Base-by-base conservation (phyloP, 2,888 invertebrate species). In the Thereva nobilitata region DNA sequence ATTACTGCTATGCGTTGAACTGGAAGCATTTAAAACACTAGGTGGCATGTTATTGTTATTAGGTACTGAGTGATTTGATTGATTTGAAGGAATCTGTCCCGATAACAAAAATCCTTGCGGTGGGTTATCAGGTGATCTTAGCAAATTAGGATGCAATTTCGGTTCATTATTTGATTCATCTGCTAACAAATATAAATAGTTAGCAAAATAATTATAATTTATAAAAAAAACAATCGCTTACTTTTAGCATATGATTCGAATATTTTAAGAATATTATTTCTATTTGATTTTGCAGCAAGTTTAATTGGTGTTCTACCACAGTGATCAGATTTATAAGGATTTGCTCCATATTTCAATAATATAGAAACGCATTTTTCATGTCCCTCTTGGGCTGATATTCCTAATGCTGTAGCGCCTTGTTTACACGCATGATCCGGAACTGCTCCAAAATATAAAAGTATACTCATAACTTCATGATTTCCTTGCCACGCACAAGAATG, bases 401-500 rank as follows among this genome's bases (percentile, higher is more conserved):
- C 92, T 69, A 97, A 83, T 6, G 97, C 95, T 9, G 97, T 96
- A 54, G 97, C 97, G 34, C 97, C 97, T 83, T 96, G 96, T 76
- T 94, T 93, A 78, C 97, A 97, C 0, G 93, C 91, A 73, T 95
- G 95, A 80, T 95, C 89, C 12, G 94, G 91, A 66, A 85, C 80
- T 0, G 96, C 95, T 4, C 93, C 93, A 73, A 88, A 87, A 74
- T 89, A 88, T 52, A 97, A 83, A 9, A 94, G 82, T 45, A 94
- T 83, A 67, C 89, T 86, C 71, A 97, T 93, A 47, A 93, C 93
- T 56, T 87, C 86, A 45, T 89, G 86, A 75, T 97, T 93, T 0
- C 97, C 97, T 77, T 97, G 93, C 97, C 97, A 97, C 61, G 95
- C 92, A 10, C 96, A 96, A 42, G 95, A 95, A 83, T 97, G 97